Evolutionary conservation across 2,113 vertebrate species (phyloP), one percentile per base, ranked within the genome.

Genomic region (Caranx ignobilis): DNA sequence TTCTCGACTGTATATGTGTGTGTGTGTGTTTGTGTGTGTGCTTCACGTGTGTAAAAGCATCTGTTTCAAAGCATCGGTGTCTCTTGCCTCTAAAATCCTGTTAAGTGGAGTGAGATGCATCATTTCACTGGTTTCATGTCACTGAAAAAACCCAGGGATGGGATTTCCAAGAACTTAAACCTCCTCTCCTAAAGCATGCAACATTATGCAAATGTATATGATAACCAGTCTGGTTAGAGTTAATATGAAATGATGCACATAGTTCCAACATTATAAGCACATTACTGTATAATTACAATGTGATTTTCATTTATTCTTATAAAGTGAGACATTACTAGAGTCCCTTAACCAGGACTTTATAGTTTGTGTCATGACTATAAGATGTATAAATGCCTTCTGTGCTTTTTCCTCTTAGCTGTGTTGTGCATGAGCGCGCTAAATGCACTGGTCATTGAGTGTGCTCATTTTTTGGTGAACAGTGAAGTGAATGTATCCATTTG

Each of bases 111-210:
- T 35, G 63, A 55, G 77, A 81, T 57, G 63, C 54, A 18, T 15
- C 21, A 31, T 84, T 79, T 81, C 56, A 32, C 16, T 45, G 65
- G 57, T 75, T 72, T 75, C 71, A 67, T 74, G 63, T 83, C 61
- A 71, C 68, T 52, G 56, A 59, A 45, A 45, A 54, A 18, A 67
- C 16, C 12, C 26, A 66, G 84, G 41, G 43, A 71, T 0, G 4
- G 67, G 45, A 69, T 57, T 65, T 77, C 45, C 47, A 56, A 55
- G 48, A 76, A 73, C 50, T 76, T 66, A 65, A 63, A 67, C 41
- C 59, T 43, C 26, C 7, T 61, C 43, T 66, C 71, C 50, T 72
- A 26, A 75, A 78, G 45, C 26, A 65, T 56, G 34, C 35, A 31
- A 7, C 34, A 50, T 55, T 54, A 70, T 76, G 67, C 68, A 70